phyloP scores from a whole-genome alignment of 64 coral and sea anemone species.

The Actinia equina region DNA sequence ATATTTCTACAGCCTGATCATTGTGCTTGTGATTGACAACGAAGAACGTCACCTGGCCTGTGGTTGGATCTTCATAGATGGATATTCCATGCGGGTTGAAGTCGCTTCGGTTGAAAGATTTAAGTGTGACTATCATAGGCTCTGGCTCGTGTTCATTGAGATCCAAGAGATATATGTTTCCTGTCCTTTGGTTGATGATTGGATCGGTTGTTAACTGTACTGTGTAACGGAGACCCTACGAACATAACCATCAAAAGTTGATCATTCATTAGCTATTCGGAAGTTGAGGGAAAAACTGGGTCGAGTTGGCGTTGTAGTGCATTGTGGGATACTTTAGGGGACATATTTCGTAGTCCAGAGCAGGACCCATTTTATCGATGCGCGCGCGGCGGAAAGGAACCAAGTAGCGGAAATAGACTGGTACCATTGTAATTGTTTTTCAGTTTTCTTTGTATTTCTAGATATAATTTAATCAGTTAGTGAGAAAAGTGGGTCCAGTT shows the following conservation, averaged over 20 bases:
- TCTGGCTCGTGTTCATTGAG: slow-evolving; percentile 16
- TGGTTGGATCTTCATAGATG: slow-evolving; percentile 25
- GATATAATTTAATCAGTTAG: no score
- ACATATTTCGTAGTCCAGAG: no score
- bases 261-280: no score
- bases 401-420: no score
- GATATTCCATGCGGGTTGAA: slow-evolving; percentile 49
- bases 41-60: slow-evolving; percentile 27
- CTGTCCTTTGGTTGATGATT: slow-evolving; percentile 22
- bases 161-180: slow-evolving; percentile 44
- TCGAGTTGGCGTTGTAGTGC: no score
- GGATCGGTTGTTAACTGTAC: slow-evolving; percentile 30
- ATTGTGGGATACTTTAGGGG: no score
- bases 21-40: slow-evolving; percentile 36
- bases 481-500: no score
- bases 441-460: no score
- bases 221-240: slow-evolving; percentile 20
- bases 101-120: slow-evolving; percentile 28
- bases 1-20: slow-evolving; percentile 43
- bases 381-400: no score
- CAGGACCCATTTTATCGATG: no score
- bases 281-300: no score
- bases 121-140: neutral
- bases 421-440: no score
- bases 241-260: neutral